Conservation (phyloP, 2,113 vertebrate genomes). For the Ictidomys tridecemlineatus region DNA sequence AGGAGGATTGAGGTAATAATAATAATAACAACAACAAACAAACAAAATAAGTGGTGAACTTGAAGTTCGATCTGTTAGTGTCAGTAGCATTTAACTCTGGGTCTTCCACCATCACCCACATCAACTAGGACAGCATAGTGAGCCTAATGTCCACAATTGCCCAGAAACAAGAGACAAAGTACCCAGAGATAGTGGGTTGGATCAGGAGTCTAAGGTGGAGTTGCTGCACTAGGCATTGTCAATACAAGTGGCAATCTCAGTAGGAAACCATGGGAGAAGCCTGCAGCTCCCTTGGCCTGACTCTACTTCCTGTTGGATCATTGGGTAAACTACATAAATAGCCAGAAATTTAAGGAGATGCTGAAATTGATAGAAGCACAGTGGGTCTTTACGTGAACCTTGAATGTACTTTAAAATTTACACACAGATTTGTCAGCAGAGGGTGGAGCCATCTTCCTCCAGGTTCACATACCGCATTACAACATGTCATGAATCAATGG, state of each 20-base stretch:
- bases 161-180: not conserved
- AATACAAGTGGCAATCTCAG: not conserved
- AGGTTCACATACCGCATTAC: not conserved
- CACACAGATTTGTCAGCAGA: not conserved
- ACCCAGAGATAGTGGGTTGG: not conserved
- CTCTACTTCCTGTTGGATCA: no score
- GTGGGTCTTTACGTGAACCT: not conserved
- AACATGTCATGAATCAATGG: not conserved
- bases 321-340: accelerated
- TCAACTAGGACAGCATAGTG: not conserved
- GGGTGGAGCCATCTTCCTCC: not conserved
- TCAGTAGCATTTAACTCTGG: not conserved
- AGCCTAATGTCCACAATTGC: not conserved
- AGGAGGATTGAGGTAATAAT: no score
- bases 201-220: not conserved
- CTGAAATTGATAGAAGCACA: not conserved
- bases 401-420: not conserved
- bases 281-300: not conserved
- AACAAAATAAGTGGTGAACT: not conserved
- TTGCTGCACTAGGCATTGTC: not conserved
- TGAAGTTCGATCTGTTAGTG: not conserved
- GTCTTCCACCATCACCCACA: not conserved
- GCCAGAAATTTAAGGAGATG: not conserved
- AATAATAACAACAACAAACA: no score
- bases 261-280: not conserved